Conservation (phyloP, 2,797 vertebrate species). For the Melanotaenia pygmaea region DNA sequence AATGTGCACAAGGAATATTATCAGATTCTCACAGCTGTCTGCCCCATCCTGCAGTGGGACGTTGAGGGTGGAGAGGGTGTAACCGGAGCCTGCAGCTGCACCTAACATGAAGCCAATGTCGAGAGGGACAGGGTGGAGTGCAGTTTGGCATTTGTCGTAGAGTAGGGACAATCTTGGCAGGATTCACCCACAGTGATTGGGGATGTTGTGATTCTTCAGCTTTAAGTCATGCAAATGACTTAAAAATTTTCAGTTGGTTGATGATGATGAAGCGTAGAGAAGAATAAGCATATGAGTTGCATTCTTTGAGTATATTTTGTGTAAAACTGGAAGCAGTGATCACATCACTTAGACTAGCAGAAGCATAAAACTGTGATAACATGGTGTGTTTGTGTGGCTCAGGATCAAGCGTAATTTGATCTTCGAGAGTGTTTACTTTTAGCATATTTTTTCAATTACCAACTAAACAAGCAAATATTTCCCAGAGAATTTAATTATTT, state of each 20-base stretch:
- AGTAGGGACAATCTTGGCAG: constrained; percentile 61
- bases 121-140: constrained; percentile 78
- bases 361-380: constrained; percentile 37
- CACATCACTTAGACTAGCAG: constrained; percentile 33
- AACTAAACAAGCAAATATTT: constrained; percentile 6
- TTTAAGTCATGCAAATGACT: constrained; percentile 7
- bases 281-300: background rate
- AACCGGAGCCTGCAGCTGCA: constrained; percentile 81
- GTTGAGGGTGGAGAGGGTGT: constrained; percentile 80
- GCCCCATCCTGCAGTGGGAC: constrained; percentile 71
- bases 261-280: background rate
- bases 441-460: constrained; percentile 21
- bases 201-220: constrained; percentile 14
- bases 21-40: constrained; percentile 75
- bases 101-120: constrained; percentile 68
- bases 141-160: constrained; percentile 59
- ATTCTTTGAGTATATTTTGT: constrained; percentile 3
- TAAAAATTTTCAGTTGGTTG: background rate
- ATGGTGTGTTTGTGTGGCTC: constrained; percentile 37
- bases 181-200: constrained; percentile 37
- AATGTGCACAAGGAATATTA: constrained; percentile 61
- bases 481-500: background rate
- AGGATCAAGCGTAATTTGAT: constrained; percentile 26
- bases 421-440: constrained; percentile 2
- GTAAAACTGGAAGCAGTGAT: constrained; percentile 16